A percentile compares a stretch with the other conserved stretches of the same genome.
phyloP scores from a whole-genome alignment of 64 coral and sea anemone genomes.

The Catalaphyllia jardinei region DNA sequence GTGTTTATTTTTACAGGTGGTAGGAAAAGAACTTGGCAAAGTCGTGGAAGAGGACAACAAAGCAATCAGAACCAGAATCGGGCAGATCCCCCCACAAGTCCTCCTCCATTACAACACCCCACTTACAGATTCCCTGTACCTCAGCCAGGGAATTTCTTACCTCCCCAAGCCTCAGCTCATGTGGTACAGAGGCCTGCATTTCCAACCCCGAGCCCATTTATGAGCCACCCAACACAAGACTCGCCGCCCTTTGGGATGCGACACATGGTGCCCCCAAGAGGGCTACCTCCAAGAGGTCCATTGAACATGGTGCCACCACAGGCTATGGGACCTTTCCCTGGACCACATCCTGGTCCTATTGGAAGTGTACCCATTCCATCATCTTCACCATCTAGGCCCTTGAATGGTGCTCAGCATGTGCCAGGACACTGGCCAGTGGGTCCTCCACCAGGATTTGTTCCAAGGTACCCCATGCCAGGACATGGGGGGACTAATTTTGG shows the following conservation, averaged over 20 bases:
- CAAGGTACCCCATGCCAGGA: neutral
- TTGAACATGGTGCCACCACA: neutral
- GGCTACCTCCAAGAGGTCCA: neutral
- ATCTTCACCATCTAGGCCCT: neutral
- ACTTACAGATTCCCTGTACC: neutral
- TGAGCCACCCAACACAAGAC: neutral
- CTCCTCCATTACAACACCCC: neutral
- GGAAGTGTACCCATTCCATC: neutral
- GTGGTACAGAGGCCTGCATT: neutral
- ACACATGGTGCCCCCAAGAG: neutral
- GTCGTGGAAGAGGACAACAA: slow-evolving; percentile 3
- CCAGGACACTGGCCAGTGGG: neutral
- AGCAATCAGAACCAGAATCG: neutral
- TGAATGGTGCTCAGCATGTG: neutral
- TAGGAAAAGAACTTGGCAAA: slow-evolving; percentile 51
- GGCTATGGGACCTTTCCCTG: neutral
- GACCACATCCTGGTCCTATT: neutral
- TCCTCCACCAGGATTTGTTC: neutral
- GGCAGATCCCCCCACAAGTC: neutral
- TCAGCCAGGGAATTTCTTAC: neutral
- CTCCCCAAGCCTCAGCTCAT: neutral
- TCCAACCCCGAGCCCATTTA: neutral
- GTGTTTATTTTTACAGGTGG: neutral
- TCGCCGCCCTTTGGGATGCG: neutral
- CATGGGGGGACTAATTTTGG: neutral